Conservation (phyloP, 2,888 invertebrate genomes). For the Microdon myrmicae region DNA sequence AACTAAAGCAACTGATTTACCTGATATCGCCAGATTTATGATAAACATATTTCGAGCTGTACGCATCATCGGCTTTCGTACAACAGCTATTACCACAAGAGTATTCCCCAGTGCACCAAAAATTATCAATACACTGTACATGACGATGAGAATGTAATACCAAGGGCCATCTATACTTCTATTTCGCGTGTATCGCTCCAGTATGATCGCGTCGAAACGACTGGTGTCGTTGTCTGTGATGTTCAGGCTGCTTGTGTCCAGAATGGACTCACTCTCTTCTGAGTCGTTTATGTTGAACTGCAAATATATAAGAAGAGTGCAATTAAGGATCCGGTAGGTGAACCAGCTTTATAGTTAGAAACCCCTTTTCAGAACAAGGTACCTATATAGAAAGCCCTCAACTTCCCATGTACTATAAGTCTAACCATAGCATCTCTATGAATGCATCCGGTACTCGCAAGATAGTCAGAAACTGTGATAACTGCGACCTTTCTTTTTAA, state of each 20-base stretch:
- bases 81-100: slow-evolving; percentile 82
- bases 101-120: slow-evolving; percentile 88
- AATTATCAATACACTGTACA: slow-evolving; percentile 80
- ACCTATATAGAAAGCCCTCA: too few relatives aligned
- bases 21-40: slow-evolving; percentile 84
- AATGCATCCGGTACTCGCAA: too few relatives aligned
- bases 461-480: too few relatives aligned
- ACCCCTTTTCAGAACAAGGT: too few relatives aligned
- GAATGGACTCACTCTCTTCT: slow-evolving; percentile 25
- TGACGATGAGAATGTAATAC: slow-evolving; percentile 74
- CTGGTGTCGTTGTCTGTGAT: slow-evolving; percentile 24
- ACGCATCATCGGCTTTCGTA: slow-evolving; percentile 87
- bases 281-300: slow-evolving; percentile 45
- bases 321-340: too few relatives aligned
- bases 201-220: slow-evolving; percentile 56
- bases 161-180: slow-evolving; percentile 78
- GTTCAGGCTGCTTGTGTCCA: slow-evolving; percentile 24
- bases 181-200: slow-evolving; percentile 74
- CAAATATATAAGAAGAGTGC: slow-evolving; percentile 6
- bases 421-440: too few relatives aligned
- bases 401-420: too few relatives aligned
- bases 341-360: too few relatives aligned
- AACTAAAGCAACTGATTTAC: slow-evolving; percentile 55
- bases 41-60: slow-evolving; percentile 94
- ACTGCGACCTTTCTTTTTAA: too few relatives aligned